phyloP scores from a whole-genome alignment of 2,888 invertebrate species.

The Lymantria dispar region DNA sequence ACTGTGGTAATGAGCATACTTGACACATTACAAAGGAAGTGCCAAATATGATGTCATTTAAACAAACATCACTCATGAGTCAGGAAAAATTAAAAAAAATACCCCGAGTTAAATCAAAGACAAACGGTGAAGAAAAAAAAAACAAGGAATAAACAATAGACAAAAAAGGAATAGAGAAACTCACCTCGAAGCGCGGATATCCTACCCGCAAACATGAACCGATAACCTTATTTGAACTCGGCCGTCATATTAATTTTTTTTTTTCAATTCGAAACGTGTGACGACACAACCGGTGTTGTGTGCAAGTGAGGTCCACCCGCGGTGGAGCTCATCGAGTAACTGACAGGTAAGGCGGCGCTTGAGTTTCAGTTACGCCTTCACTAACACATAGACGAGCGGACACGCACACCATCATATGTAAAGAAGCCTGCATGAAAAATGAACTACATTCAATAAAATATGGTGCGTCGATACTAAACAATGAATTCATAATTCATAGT shows the following conservation, averaged over 20 bases:
- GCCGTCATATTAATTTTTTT: slow-evolving; percentile 51
- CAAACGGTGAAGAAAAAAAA: slow-evolving; percentile 45
- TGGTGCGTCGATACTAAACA: slow-evolving; percentile 41
- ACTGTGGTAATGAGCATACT: slow-evolving; percentile 30
- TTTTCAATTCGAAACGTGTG: slow-evolving; percentile 33
- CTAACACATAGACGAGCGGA: slow-evolving; percentile 42
- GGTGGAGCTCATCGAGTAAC: slow-evolving; percentile 52
- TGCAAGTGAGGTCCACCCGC: slow-evolving; percentile 45
- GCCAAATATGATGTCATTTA: slow-evolving; percentile 40
- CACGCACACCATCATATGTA: slow-evolving; percentile 33
- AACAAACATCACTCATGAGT: slow-evolving; percentile 25
- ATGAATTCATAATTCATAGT: slow-evolving; percentile 12
- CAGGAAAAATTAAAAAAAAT: slow-evolving; percentile 27
- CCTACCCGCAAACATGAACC: slow-evolving; percentile 62
- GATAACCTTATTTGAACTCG: slow-evolving; percentile 71
- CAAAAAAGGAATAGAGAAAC: slow-evolving; percentile 50
- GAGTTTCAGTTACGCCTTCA: slow-evolving; percentile 63
- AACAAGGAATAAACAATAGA: slow-evolving; percentile 32
- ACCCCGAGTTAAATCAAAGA: slow-evolving; percentile 53
- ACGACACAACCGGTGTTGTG: slow-evolving; percentile 6
- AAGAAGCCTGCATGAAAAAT: slow-evolving; percentile 70
- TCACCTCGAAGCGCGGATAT: slow-evolving; percentile 62
- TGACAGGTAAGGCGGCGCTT: slow-evolving; percentile 66
- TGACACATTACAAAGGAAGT: slow-evolving; percentile 31
- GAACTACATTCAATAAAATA: slow-evolving; percentile 51